Conservation (phyloP, 2,888 invertebrate genomes). For the Polymixis flavicincta region DNA sequence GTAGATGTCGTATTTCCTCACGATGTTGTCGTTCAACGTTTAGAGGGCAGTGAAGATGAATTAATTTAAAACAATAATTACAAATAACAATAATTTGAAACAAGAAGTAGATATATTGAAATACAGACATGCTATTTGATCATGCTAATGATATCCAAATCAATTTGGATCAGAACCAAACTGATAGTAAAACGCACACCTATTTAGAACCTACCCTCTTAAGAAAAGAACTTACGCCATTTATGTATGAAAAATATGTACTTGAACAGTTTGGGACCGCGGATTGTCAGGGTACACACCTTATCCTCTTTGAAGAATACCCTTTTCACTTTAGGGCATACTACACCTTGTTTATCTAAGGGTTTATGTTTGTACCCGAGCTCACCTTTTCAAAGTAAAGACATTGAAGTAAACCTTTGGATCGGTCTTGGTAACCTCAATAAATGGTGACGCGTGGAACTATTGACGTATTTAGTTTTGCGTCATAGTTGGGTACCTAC, state of each 20-base stretch:
- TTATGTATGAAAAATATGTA: slow-evolving; percentile 15
- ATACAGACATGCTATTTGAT: neutral
- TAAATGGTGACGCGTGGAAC: slow-evolving; percentile 23
- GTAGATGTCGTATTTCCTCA: too few relatives aligned
- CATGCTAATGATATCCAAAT: neutral
- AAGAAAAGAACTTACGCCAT: slow-evolving; percentile 1
- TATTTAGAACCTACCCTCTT: neutral
- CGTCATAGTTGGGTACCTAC: too few relatives aligned
- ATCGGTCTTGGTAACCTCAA: slow-evolving; percentile 12
- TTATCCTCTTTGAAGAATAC: slow-evolving; percentile 37
- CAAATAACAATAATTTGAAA: neutral
- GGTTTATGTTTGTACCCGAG: slow-evolving; percentile 45
- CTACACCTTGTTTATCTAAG: slow-evolving; percentile 47
- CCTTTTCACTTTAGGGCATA: slow-evolving; percentile 40
- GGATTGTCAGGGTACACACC: slow-evolving; percentile 1
- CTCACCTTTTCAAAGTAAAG: slow-evolving; percentile 25
- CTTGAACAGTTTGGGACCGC: neutral
- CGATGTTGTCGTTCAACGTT: too few relatives aligned
- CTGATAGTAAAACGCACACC: neutral
- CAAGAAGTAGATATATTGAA: neutral
- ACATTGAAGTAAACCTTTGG: slow-evolving; percentile 18
- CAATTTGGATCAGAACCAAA: neutral
- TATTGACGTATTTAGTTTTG: slow-evolving; percentile 8
- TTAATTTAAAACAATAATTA: too few relatives aligned
- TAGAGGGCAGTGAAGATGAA: too few relatives aligned